phyloP scores from a whole-genome alignment of 1,140 invertebrate genomes.

The Liolophura sinensis region DNA sequence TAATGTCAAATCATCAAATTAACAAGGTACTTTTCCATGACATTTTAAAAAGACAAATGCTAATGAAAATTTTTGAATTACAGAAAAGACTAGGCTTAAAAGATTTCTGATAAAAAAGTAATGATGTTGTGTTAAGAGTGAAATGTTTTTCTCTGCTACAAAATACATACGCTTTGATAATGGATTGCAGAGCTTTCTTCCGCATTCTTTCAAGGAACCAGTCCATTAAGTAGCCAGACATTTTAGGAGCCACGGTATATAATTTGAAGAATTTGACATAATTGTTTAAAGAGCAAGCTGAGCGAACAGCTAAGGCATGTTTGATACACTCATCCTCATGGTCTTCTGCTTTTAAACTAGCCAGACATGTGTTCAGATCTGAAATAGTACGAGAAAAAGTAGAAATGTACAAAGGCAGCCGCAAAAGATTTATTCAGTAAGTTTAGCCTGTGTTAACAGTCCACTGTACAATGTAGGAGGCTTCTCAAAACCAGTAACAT shows the following conservation, averaged over 20 bases:
- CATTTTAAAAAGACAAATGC: neutral
- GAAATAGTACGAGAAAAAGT: conserved; percentile 37
- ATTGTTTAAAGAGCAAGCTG: conserved; percentile 89
- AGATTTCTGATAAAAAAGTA: neutral
- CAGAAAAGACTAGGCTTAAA: neutral
- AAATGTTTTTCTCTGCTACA: too few relatives aligned
- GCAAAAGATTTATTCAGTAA: too few relatives aligned
- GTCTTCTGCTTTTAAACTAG: conserved; percentile 75
- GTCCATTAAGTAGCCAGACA: conserved; percentile 96
- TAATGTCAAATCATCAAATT: neutral
- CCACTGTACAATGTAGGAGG: too few relatives aligned
- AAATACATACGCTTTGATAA: conserved; percentile 94
- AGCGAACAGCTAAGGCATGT: conserved; percentile 84
- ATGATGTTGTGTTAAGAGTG: neutral
- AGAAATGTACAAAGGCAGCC: neutral
- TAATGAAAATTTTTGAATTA: neutral
- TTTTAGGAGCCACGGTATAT: conserved; percentile 84
- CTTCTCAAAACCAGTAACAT: neutral
- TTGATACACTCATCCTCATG: conserved; percentile 82
- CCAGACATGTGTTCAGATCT: conserved; percentile 92
- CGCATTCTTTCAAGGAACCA: conserved; percentile 94
- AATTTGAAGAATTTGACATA: conserved; percentile 90
- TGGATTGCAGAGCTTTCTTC: conserved; percentile 84
- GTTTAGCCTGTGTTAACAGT: too few relatives aligned
- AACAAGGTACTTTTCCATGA: neutral